These are phyloP conservation scores for Holcopasites calliopsidis DNA, from an alignment of 1,140 invertebrate species.

Conservation along the genomic window DNA sequence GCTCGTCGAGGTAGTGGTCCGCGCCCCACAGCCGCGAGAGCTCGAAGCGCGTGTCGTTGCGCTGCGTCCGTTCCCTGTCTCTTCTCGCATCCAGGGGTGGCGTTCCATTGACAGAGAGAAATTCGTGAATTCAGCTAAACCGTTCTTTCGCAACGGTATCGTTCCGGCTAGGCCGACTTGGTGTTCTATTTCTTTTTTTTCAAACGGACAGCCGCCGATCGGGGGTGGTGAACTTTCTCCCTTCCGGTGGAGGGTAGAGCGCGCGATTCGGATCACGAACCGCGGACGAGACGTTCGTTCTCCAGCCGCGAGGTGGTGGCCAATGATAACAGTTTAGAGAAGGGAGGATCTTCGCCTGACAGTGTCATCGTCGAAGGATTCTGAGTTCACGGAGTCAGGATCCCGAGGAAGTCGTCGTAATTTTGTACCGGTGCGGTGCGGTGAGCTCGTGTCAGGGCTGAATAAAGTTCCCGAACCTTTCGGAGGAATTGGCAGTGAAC, in stretches of 20 bases:
- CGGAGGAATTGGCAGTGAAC: not conserved
- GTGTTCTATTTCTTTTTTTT: not conserved
- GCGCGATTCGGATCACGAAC: constrained; percentile 33
- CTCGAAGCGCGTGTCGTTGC: constrained; percentile 52
- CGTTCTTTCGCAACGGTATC: not conserved
- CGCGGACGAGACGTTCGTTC: constrained; percentile 4
- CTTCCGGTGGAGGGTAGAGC: constrained; percentile 27
- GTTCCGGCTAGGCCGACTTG: not conserved
- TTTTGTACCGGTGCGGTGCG: constrained; percentile 24
- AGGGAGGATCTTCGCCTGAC: constrained; percentile 14
- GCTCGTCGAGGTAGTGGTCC: constrained; percentile 77
- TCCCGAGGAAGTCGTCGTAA: not conserved
- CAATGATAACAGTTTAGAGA: constrained; percentile 17
- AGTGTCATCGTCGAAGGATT: constrained; percentile 34
- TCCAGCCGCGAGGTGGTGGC: constrained; percentile 33
- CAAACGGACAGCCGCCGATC: not conserved
- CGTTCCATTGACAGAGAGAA: constrained; percentile 8
- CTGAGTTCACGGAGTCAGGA: constrained; percentile 9
- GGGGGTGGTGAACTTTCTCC: constrained; percentile 27
- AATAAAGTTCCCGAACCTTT: not conserved
- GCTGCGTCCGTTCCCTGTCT: constrained; percentile 33
- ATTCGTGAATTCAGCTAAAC: constrained; percentile 8
- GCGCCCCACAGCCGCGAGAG: constrained; percentile 74
- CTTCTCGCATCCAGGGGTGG: not conserved
- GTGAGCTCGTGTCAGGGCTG: constrained; percentile 27